Base-by-base conservation (phyloP, 2,113 vertebrate genomes). In the Corynorhinus townsendii region DNA sequence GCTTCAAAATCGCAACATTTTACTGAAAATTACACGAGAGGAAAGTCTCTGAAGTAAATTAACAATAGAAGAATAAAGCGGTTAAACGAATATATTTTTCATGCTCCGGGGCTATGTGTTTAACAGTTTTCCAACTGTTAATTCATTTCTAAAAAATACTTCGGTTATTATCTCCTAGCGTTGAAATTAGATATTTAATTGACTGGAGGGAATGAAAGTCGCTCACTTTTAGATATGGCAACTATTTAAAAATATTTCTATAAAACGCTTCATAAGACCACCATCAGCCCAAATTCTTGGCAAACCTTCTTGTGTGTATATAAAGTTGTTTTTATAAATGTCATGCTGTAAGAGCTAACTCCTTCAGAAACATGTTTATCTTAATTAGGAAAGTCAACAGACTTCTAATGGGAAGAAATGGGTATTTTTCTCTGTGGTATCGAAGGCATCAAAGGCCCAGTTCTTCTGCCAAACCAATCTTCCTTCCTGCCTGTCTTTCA, bases 301-400 rank as follows among this genome's bases (percentile, higher is more conserved):
- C 98, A 98, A 97, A 94, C 93, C 4, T 96, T 96, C 97, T 96
- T 93, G 85, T 98, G 97, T 98, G 97, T 97, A 98, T 98, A 98
- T 98, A 98, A 85, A 97, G 97, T 98, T 98, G 98, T 98, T 98
- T 98, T 98, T 98, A 98, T 97, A 98, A 99, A 98, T 93, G 98
- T 97, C 98, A 98, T 98, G 97, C 97, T 97, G 96, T 94, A 98
- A 98, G 98, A 98, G 97, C 97, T 97, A 97, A 98, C 98, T 98
- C 98, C 98, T 98, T 98, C 98, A 98, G 98, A 98, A 98, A 98
- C 98, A 98, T 98, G 98, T 99, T 99, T 99, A 98, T 98, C 98
- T 99, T 98, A 98, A 99, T 99, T 99, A 99, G 97, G 98, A 98
- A 98, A 99, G 98, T 98, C 98, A 99, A 99, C 98, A 98, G 98